phyloP scores from a whole-genome alignment of 2,888 invertebrate genomes.

The Orthosia incerta region DNA sequence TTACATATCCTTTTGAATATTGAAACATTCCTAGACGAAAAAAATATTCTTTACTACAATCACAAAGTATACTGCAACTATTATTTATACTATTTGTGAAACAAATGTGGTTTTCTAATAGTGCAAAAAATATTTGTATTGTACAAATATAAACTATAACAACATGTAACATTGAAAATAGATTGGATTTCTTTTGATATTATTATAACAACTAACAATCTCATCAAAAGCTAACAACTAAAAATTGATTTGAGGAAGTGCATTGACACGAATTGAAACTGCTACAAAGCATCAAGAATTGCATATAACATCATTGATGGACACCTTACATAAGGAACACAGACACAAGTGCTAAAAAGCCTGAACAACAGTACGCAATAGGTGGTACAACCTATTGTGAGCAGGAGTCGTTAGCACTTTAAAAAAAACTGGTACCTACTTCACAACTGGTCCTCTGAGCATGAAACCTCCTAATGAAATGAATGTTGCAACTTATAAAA shows the following conservation, averaged over 20 bases:
- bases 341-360: background rate
- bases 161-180: background rate
- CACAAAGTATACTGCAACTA: background rate
- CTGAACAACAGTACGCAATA: background rate
- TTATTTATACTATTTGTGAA: too few species aligned
- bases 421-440: slow-evolving; percentile 4
- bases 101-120: too few species aligned
- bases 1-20: background rate
- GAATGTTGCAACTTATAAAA: slow-evolving; percentile 35
- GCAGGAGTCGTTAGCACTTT: slow-evolving; percentile 8
- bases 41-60: background rate
- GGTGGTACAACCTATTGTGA: slow-evolving; percentile 1
- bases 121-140: too few species aligned
- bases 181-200: slow-evolving; percentile 25
- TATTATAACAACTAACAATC: slow-evolving; percentile 8
- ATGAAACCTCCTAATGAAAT: slow-evolving; percentile 1
- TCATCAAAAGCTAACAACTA: slow-evolving; percentile 15
- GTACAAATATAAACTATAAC: background rate
- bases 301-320: slow-evolving; percentile 29
- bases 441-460: slow-evolving; percentile 21
- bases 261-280: slow-evolving; percentile 18
- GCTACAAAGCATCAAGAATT: slow-evolving; percentile 32
- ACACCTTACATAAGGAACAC: slow-evolving; percentile 33
- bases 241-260: slow-evolving; percentile 54
- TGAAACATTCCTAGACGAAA: background rate